Base-by-base conservation (phyloP, 2,888 invertebrate species). In the Polyploca ridens region DNA sequence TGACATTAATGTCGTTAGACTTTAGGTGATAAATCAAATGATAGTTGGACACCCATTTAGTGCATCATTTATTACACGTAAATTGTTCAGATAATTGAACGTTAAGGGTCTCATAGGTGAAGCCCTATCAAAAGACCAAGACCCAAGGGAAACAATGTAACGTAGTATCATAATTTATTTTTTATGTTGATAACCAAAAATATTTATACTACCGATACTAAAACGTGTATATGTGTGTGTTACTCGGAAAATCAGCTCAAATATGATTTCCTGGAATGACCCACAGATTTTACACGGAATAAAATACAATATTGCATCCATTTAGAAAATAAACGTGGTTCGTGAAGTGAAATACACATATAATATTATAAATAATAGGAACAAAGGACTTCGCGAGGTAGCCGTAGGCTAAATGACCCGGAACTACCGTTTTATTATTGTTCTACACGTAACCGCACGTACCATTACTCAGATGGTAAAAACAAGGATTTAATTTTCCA, bases 321-420 rank as follows among this genome's bases (percentile, higher is more conserved):
- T 69, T 64, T 66, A 64, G 62, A 54, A 63, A 35, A 61, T 16
- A 54, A 19, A 57, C 35, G 35, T 54, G 57, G 6, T 35, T 13
- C 33, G 33, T 35, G 33, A 16, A n/a, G 10, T 10, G 19, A 62
- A 35, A 35, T 62, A 62, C 62, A 54, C 57, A 62, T 44, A 68
- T 62, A 66, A 62, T 61, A 64, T 67, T 49, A 62, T 62, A 62
- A 64, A 66, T 72, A 73, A 77, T 77, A 75, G 75, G 76, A 84
- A 84, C 79, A 81, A 83, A 79, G 75, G 76, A 72, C 66, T 68
- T 33, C 61, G 71, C 69, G 63, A 69, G 71, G 67, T 73, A 72
- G 78, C 77, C 73, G 76, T 74, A 74, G 66, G 79, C 74, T 83
- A 84, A 88, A 88, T 88, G 86, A 84, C 69, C 76, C 75, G 79